Evolutionary conservation across 2,113 vertebrate genomes (phyloP).

Genomic region (Neotoma lepida): DNA sequence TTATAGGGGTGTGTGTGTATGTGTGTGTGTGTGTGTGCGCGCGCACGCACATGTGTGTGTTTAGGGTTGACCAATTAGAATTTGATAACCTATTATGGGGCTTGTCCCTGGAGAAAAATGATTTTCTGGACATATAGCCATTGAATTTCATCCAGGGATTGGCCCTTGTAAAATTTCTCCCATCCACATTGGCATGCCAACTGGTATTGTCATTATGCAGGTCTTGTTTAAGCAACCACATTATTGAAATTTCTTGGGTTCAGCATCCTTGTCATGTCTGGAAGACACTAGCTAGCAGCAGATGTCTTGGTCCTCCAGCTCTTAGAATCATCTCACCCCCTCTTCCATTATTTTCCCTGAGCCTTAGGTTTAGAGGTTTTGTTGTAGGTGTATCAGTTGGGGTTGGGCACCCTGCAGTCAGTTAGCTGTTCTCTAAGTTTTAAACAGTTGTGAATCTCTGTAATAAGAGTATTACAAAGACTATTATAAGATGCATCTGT

Average conservation of each 20-base stretch:
- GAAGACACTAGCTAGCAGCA: neutral
- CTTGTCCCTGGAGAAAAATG: neutral
- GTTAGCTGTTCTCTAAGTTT: neutral
- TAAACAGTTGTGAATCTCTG: neutral
- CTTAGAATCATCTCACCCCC: neutral
- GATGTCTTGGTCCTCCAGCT: neutral
- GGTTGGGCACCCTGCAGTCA: neutral
- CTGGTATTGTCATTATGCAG: neutral
- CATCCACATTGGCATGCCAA: neutral
- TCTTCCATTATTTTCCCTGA: neutral
- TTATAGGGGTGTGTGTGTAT: neutral
- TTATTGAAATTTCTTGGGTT: neutral
- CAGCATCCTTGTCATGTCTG: neutral
- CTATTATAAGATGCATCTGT: neutral
- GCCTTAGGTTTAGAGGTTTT: neutral
- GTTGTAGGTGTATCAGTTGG: neutral
- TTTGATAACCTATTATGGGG: neutral
- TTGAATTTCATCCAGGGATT: neutral
- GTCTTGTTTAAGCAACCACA: neutral
- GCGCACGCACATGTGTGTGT: neutral
- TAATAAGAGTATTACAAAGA: neutral
- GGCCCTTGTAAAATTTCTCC: neutral
- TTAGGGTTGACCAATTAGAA: neutral
- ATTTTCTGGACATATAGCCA: neutral
- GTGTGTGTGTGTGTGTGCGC: neutral